A percentile compares a stretch with the other conserved stretches of the same genome.
phyloP scores from a whole-genome alignment of 2,797 vertebrate species.

The Rousettus madagascariensis region DNA sequence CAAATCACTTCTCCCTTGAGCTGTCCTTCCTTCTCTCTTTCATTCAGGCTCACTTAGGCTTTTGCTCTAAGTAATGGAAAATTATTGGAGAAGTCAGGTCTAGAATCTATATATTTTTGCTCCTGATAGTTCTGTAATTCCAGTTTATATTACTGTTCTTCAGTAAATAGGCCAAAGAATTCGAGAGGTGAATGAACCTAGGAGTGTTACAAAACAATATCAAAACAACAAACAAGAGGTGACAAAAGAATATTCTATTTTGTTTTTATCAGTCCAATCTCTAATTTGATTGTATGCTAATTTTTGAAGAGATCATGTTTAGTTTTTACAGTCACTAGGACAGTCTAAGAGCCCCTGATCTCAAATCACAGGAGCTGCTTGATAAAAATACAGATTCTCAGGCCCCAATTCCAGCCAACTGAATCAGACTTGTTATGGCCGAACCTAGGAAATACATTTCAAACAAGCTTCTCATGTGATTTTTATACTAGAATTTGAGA shows the following conservation, averaged over 20 bases:
- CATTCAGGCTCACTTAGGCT: not conserved
- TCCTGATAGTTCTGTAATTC: slow-evolving; percentile 1
- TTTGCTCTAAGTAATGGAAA: slow-evolving; percentile 1
- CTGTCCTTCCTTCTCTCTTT: not conserved
- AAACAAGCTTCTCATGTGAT: not conserved
- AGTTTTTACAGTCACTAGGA: not conserved
- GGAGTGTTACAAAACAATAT: not conserved
- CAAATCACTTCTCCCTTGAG: not conserved
- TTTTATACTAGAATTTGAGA: not conserved
- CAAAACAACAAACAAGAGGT: not conserved
- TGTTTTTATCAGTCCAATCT: not conserved
- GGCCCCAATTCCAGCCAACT: not conserved
- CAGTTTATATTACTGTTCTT: not conserved
- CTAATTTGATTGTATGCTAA: not conserved
- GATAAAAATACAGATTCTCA: not conserved
- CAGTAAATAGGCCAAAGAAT: slow-evolving; percentile 19
- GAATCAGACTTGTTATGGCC: not conserved
- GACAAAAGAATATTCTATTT: not conserved
- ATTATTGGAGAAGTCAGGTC: not conserved
- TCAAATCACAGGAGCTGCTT: not conserved
- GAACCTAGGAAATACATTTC: not conserved
- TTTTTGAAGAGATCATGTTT: not conserved
- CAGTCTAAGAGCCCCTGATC: not conserved
- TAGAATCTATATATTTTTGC: not conserved
- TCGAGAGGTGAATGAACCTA: not conserved